Evolutionary conservation across 2,888 invertebrate genomes (phyloP), one percentile per base, ranked within the genome.

Genomic region (Kryphioiulus occultus): DNA sequence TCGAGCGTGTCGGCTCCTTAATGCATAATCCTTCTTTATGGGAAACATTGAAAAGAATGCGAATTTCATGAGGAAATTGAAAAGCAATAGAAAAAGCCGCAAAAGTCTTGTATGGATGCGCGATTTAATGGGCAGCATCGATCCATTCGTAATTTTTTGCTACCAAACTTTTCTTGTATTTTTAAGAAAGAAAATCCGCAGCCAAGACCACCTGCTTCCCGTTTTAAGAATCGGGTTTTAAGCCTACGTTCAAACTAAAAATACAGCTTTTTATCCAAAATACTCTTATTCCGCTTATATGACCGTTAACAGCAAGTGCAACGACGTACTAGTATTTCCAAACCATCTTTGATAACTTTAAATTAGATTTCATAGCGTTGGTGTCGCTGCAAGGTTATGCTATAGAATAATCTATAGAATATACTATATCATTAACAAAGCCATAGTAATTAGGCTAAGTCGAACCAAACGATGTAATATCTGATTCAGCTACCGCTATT

Each of bases 141-240:
- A 59, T 59, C n/a, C 59, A 15, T n/a, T n/a, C 59, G 59, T 59
- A 59, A n/a, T n/a, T n/a, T 59, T 59, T 59, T 59, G n/a, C n/a
- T n/a, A 19, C 0, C n/a, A n/a, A n/a, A 59, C 53, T 53, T 59
- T 59, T 19, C 9, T 59, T 59, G 7, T 44, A 44, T 44, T 44
- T 59, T 59, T 59, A n/a, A 59, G 3, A n/a, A 15, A 59, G n/a
- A 7, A 59, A 59, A 59, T 59, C n/a, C 59, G 5, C 59, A 59
- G 59, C 59, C 5, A 59, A 59, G 59, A 59, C 59, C n/a, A 59
- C n/a, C n/a, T 59, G 59, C 59, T 59, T 59, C 59, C n/a, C n/a
- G 9, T 19, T 19, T 59, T 59, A 1, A 17, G 10, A 44, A 44
- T 44, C 4, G 15, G n/a, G n/a, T n/a, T n/a, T 44, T 44, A 15